These are phyloP conservation scores for Mesoclemmys tuberculata DNA, from an alignment of 2,113 vertebrate species.

Conservation along the genomic window DNA sequence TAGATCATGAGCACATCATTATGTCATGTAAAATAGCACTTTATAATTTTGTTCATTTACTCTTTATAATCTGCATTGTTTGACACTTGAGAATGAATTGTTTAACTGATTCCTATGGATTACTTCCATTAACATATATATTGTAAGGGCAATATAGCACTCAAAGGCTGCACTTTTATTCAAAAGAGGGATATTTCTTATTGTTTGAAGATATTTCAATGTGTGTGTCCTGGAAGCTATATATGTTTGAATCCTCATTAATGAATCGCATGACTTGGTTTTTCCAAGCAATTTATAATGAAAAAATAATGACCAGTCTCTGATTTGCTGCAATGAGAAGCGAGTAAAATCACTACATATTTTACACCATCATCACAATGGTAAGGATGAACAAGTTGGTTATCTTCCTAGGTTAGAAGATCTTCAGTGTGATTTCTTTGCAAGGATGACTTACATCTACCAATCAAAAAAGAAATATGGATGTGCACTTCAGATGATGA, in stretches of 20 bases:
- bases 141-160: neutral
- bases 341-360: neutral
- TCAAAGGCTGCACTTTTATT: neutral
- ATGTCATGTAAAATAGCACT: neutral
- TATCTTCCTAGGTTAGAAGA: rapidly evolving
- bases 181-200: neutral
- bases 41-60: neutral
- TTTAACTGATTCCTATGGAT: neutral
- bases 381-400: neutral
- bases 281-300: neutral
- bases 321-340: neutral
- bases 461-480: neutral
- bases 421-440: neutral
- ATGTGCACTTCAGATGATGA: neutral
- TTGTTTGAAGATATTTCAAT: neutral
- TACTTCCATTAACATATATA: neutral
- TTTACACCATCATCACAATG: neutral
- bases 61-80: rapidly evolving
- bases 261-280: neutral
- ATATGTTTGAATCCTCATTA: neutral
- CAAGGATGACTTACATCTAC: neutral
- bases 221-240: neutral
- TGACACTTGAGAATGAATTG: neutral
- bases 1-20: rapidly evolving
- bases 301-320: neutral